Conservation (phyloP, 2,888 invertebrate species). For the Andrena chrysosceles region DNA sequence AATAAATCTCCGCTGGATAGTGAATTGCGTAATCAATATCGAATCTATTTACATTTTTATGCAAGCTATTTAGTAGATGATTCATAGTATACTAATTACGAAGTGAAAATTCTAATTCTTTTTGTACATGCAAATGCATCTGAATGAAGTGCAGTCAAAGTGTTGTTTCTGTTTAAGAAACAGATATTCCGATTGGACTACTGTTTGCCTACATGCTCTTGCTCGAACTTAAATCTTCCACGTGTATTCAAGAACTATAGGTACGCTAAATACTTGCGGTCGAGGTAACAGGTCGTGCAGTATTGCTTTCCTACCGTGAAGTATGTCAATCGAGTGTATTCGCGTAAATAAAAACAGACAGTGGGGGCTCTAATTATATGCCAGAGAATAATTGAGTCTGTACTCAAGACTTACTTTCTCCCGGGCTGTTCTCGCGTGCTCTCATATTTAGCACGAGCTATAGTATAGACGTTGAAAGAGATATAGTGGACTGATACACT, state of each 20-base stretch:
- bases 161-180: background rate
- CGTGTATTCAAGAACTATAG: background rate
- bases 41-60: background rate
- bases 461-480: slow-evolving; percentile 14
- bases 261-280: slow-evolving; percentile 3
- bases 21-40: background rate
- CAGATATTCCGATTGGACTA: background rate
- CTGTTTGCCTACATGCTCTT: slow-evolving; percentile 17
- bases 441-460: slow-evolving; percentile 26
- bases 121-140: slow-evolving; percentile 27
- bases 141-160: background rate
- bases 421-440: slow-evolving; percentile 16
- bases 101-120: background rate
- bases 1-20: background rate
- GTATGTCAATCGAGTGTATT: slow-evolving; percentile 14
- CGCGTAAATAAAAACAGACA: slow-evolving; percentile 29
- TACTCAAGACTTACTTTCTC: slow-evolving; percentile 42
- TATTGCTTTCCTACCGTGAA: slow-evolving; percentile 16
- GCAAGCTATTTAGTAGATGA: background rate
- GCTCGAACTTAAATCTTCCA: background rate
- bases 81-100: background rate
- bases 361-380: slow-evolving; percentile 15
- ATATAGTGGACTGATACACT: background rate
- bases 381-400: slow-evolving; percentile 25
- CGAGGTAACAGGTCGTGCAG: slow-evolving; percentile 35